A percentile compares a stretch with the other conserved stretches of the same genome.
These are phyloP conservation scores for Lithophane leautieri DNA, from an alignment of 2,888 invertebrate genomes.

Conservation along the genomic window DNA sequence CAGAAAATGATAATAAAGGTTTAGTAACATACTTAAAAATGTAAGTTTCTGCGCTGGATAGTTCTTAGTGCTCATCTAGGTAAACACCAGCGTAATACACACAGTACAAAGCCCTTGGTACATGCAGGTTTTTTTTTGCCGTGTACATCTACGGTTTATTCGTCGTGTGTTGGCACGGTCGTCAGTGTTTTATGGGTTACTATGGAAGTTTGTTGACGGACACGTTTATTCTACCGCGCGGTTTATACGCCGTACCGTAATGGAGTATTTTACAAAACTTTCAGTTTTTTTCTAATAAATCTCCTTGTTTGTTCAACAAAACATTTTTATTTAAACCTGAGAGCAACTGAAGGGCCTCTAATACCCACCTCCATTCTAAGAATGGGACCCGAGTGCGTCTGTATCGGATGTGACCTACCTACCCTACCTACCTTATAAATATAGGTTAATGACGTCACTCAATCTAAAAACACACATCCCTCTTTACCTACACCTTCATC, in stretches of 20 bases:
- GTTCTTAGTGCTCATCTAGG: not conserved
- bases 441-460: constrained; percentile 31
- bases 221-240: too few species aligned
- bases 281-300: not conserved
- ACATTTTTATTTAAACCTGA: not conserved
- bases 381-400: constrained; percentile 1
- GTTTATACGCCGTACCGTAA: too few species aligned
- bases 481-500: constrained; percentile 33
- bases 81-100: not conserved
- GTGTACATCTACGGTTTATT: too few species aligned
- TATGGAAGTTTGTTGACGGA: too few species aligned
- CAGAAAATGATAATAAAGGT: not conserved
- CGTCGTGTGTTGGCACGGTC: too few species aligned
- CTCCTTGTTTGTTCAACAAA: not conserved
- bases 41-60: not conserved
- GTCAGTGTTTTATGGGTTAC: too few species aligned
- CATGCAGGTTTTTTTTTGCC: too few species aligned
- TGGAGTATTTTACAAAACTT: too few species aligned
- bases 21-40: not conserved
- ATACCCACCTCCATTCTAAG: not conserved
- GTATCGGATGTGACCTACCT: not conserved
- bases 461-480: constrained; percentile 44
- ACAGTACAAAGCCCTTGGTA: not conserved
- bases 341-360: not conserved
- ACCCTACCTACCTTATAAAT: constrained; percentile 18